A percentile compares a stretch with the other conserved stretches of the same genome.
phyloP scores from a whole-genome alignment of 2,113 vertebrate species.

The Piliocolobus tephrosceles region DNA sequence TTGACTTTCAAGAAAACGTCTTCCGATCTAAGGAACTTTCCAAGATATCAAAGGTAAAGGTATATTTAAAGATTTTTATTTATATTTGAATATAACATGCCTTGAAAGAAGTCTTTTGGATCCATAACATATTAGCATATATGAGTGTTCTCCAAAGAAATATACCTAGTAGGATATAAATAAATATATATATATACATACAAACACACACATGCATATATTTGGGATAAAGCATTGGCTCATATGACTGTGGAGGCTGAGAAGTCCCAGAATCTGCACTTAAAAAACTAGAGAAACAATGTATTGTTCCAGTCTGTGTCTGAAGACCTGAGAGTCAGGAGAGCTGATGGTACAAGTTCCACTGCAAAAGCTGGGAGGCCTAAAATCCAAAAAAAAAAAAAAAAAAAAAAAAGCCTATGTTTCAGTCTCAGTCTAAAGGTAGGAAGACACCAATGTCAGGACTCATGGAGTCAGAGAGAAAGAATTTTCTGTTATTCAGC shows the following conservation, averaged over 20 bases:
- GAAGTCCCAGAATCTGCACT: not conserved
- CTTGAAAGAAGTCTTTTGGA: not conserved
- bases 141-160: not conserved
- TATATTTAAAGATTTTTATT: not conserved
- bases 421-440: no score
- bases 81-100: not conserved
- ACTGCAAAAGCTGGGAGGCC: not conserved
- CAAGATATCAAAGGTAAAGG: not conserved
- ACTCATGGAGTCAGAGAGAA: no score
- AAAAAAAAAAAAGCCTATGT: no score
- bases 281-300: not conserved
- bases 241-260: not conserved
- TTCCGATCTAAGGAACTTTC: not conserved
- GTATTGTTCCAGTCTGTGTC: not conserved
- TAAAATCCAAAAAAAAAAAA: no score
- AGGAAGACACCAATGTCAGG: no score
- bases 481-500: no score
- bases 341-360: no score
- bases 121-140: not conserved
- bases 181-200: not conserved
- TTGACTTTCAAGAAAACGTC: not conserved
- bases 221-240: not conserved
- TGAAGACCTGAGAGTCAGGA: not conserved
- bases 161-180: not conserved
- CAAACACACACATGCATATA: no score